Base-by-base conservation (phyloP, 2,797 vertebrate species). In the Zenarchopterus dispar region DNA sequence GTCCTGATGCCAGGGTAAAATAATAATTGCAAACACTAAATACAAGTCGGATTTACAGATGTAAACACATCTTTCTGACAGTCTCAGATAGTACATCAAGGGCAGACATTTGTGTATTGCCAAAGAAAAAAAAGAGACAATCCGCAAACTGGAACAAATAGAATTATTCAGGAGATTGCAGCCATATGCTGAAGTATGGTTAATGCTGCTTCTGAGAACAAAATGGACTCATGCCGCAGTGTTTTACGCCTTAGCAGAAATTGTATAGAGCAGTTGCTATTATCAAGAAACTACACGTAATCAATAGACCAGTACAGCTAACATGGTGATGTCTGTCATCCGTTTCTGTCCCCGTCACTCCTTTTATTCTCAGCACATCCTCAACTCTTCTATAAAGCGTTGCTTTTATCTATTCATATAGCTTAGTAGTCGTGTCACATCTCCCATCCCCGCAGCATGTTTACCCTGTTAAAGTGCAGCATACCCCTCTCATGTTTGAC, bases 381-480 rank as follows among this genome's bases (percentile, higher is more conserved):
- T 73, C 63, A 1, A 48, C 76, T 77, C 59, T 63, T 81, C 70
- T 71, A 78, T 82, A 86, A 45, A 76, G 74, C 54, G 49, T 24
- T 84, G 68, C 74, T 86, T 88, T 86, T 74, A 86, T 88, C 75
- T 70, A 78, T 85, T 84, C 84, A 78, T 60, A 73, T 82, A 81
- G 75, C 82, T 91, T 82, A 88, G 80, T 81, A 90, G 78, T 88
- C 84, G 61, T 78, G 79, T 87, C 84, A 90, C 86, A 88, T 84
- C 77, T 72, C 56, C 70, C 70, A 46, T 79, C 78, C 74, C 61
- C 70, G 74, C 85, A 70, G 76, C 67, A 74, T 78, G 75, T 76
- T 81, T 73, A 67, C 57, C 51, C 55, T 60, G 73, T 55, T 71
- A 21, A 73, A 74, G 68, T 73, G 58, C 31, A 70, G 62, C 78